phyloP scores from a whole-genome alignment of 2,113 vertebrate species.

The Sphaerodactylus townsendi region DNA sequence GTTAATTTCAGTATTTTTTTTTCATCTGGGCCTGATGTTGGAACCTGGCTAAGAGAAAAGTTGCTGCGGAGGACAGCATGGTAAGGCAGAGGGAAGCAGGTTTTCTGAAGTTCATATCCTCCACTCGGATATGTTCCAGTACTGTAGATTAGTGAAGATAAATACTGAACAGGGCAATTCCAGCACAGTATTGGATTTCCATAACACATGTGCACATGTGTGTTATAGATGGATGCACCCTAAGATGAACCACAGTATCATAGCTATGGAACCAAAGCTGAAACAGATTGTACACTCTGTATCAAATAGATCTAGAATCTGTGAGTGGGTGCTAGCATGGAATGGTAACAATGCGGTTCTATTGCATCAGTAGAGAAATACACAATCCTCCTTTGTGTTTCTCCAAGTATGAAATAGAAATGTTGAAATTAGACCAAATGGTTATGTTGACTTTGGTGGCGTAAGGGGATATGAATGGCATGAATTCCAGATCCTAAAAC shows the following conservation, averaged over 20 bases:
- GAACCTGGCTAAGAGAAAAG: no score
- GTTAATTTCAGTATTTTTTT: no score
- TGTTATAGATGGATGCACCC: neutral
- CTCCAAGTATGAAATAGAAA: constrained; percentile 10
- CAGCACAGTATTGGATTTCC: neutral
- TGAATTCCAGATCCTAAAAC: constrained; percentile 32
- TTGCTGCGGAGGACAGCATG: no score
- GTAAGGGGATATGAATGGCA: neutral
- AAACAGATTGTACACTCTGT: neutral
- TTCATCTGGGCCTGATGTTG: no score
- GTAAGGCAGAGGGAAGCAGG: no score
- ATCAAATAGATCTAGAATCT: neutral
- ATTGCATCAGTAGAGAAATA: constrained; percentile 13
- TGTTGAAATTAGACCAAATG: constrained; percentile 28
- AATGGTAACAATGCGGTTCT: neutral
- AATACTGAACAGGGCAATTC: neutral
- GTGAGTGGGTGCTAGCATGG: neutral
- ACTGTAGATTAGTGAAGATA: neutral
- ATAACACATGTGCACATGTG: neutral
- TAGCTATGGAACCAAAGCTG: neutral
- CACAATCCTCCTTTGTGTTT: constrained; percentile 17
- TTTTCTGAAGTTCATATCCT: no score
- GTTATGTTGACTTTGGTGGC: constrained; percentile 17
- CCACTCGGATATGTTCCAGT: no score
- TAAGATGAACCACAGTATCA: neutral